Evolutionary conservation across 2,888 invertebrate genomes (phyloP), one percentile per base, ranked within the genome.

Genomic region (Alentia gelatinosa): DNA sequence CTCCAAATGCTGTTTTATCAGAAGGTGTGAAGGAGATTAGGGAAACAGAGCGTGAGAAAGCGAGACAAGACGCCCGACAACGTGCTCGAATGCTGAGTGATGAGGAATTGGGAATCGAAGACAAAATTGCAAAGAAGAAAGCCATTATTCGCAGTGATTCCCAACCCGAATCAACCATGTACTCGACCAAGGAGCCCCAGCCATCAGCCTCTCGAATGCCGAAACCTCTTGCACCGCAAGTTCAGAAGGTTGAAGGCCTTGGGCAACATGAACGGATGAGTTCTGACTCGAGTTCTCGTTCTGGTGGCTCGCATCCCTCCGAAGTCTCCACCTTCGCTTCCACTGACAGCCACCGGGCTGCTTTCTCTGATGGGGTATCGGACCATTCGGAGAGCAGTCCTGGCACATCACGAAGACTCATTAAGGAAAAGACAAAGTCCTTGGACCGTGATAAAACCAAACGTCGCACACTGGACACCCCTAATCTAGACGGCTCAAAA

Each of bases 21-120:
- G 94, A 97, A 91, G 93, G 7, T 93, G 93, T 90, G 93, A 92
- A 93, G 95, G 93, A 91, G 93, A 93, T 74, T n/a, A 90, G 79
- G 40, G 90, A 88, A n/a, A 75, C 88, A 26, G 90, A 89, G n/a
- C 92, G 92, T 86, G 94, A 93, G 83, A 94, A 94, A 88, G 93
- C 94, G 83, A 93, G 96, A 37, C 97, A 97, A 92, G 97, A 97
- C 37, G 97, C 97, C 0, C 96, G 97, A 90, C 97, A 97, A 33
- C 96, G 97, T 88, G 97, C 97, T 12, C 97, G 97, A 84, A 96
- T 97, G 37, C 97, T 97, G 95, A 97, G 97, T 91, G 98, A 98
- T 94, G 97, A 97, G 92, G 98, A 98, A 94, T 95, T 98, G 37
- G 97, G 98, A 0, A 91, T 96, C 26, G 74, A 75, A 30, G 47